Conservation (phyloP, 2,113 vertebrate genomes). For the Oncorhynchus nerka region DNA sequence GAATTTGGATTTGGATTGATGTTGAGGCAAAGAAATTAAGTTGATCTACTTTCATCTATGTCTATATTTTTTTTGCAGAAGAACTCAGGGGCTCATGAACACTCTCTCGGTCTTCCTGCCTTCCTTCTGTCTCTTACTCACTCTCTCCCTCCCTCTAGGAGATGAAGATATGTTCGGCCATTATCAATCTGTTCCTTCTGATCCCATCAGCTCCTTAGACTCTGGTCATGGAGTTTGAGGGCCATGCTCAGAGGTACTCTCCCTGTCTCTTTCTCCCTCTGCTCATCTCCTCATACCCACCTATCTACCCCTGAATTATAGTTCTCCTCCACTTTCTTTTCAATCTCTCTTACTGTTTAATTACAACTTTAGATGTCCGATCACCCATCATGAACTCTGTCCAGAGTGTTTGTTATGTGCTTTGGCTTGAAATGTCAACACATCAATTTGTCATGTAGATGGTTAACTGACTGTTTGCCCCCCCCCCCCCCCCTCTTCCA, state of each 20-base stretch:
- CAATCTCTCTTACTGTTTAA: too few relatives aligned
- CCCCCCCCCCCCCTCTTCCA: too few relatives aligned
- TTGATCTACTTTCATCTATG: background rate
- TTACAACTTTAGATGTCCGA: too few relatives aligned
- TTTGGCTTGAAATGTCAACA: too few relatives aligned
- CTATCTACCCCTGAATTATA: slow-evolving; percentile 73
- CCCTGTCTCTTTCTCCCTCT: background rate
- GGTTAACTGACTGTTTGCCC: too few relatives aligned
- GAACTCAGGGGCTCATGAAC: too few relatives aligned
- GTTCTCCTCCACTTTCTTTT: slow-evolving; percentile 38
- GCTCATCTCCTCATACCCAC: background rate
- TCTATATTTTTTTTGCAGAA: background rate
- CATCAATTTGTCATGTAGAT: too few relatives aligned
- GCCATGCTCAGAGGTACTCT: slow-evolving; percentile 91
- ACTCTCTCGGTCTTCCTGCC: background rate
- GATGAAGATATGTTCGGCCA: too few relatives aligned
- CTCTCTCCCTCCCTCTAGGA: slow-evolving; percentile 71
- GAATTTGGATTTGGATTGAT: too few relatives aligned
- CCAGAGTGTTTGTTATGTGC: too few relatives aligned
- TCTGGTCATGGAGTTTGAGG: slow-evolving; percentile 95
- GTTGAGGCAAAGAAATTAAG: too few relatives aligned
- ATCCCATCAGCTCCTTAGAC: slow-evolving; percentile 98
- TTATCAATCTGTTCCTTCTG: slow-evolving; percentile 83
- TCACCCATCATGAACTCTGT: too few relatives aligned
- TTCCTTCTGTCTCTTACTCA: slow-evolving; percentile 82